phyloP scores from a whole-genome alignment of 2,113 vertebrate species.

The Sprattus sprattus region DNA sequence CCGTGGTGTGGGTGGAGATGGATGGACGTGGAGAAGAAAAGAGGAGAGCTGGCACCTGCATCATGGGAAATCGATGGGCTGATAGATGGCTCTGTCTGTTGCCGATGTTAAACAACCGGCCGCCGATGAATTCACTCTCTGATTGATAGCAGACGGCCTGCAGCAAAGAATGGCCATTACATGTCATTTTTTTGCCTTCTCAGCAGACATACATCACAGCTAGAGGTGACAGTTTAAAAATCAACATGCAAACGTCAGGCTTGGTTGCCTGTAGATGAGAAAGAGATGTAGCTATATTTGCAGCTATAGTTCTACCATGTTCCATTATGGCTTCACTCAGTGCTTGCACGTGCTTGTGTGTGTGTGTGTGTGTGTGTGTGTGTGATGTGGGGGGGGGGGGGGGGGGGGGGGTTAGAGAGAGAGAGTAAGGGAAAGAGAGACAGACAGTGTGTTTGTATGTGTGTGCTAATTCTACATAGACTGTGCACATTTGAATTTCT shows the following conservation, averaged over 20 bases:
- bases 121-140: conserved; percentile 20
- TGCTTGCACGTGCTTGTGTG: background rate
- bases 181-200: conserved; percentile 26
- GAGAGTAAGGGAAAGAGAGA: background rate
- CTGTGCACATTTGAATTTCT: background rate
- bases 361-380: background rate
- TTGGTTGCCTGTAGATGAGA: background rate
- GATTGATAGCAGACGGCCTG: conserved; percentile 33
- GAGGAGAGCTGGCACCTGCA: conserved; percentile 32
- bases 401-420: background rate
- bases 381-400: background rate
- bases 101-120: conserved; percentile 29
- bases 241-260: background rate
- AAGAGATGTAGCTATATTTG: background rate
- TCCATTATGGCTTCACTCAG: background rate
- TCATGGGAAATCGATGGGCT: conserved; percentile 54
- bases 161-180: conserved; percentile 22
- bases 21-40: conserved; percentile 19
- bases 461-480: background rate
- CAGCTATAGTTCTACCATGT: background rate
- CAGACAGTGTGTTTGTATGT: background rate
- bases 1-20: background rate
- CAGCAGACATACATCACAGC: conserved; percentile 37
- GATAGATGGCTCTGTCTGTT: conserved; percentile 42
- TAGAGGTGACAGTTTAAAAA: conserved; percentile 18